A percentile compares a stretch with the other conserved stretches of the same genome.
Conservation (phyloP, 2,888 invertebrate species). For the Zeuzera pyrina region DNA sequence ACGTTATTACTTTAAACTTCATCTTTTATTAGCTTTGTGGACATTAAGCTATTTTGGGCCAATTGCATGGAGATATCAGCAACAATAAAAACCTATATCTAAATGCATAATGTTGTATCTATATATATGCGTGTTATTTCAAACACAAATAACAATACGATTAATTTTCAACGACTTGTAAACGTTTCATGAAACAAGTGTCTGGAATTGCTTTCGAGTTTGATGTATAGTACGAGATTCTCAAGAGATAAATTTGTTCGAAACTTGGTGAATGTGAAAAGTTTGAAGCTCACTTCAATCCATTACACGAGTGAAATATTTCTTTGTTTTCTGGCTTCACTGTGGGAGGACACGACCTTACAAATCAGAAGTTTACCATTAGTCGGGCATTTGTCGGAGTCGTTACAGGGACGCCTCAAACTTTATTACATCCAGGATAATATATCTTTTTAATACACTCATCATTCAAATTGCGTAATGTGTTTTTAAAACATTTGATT, state of each 20-base stretch:
- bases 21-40: too few relatives aligned
- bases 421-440: conserved; percentile 14
- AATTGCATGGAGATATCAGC: too few relatives aligned
- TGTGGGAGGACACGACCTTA: conserved; percentile 36
- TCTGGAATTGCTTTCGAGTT: conserved; percentile 65
- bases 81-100: too few relatives aligned
- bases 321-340: conserved; percentile 66
- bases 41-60: too few relatives aligned
- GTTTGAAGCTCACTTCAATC: conserved; percentile 71
- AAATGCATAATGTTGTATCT: conserved; percentile 9
- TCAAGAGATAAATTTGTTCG: conserved; percentile 70
- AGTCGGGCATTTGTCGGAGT: conserved; percentile 20
- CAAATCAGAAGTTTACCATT: conserved; percentile 58
- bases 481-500: conserved; percentile 29
- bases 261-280: conserved; percentile 70
- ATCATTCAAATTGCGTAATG: conserved; percentile 25
- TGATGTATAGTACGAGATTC: conserved; percentile 65
- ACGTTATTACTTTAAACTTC: too few relatives aligned
- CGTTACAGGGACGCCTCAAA: conserved; percentile 14
- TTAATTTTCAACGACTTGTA: conserved; percentile 38
- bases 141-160: background rate
- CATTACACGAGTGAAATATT: conserved; percentile 72
- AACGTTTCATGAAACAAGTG: conserved; percentile 61
- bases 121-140: background rate
- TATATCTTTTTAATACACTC: conserved; percentile 26